A percentile compares a stretch with the other conserved stretches of the same genome.
These are phyloP conservation scores for Augochlorella aurata DNA, from an alignment of 2,888 invertebrate genomes.

Conservation along the genomic window DNA sequence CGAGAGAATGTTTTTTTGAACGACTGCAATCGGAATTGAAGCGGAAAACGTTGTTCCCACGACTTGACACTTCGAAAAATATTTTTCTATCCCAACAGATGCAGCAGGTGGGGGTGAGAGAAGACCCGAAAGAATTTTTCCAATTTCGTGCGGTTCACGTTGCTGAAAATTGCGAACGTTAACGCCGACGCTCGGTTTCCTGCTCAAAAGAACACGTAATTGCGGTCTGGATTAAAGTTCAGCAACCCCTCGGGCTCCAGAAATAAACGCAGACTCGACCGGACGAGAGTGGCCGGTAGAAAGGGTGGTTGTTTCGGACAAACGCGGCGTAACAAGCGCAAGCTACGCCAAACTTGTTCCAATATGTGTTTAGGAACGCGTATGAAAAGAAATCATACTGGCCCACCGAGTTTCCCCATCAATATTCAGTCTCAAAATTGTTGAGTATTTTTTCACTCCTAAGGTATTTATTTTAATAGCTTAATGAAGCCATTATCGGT, in stretches of 20 bases:
- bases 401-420: background rate
- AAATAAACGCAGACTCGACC: conserved; percentile 35
- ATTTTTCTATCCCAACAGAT: background rate
- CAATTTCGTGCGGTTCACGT: background rate
- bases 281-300: background rate
- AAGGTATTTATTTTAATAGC: too few species aligned
- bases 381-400: background rate
- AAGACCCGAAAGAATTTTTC: background rate
- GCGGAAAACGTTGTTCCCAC: background rate
- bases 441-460: background rate
- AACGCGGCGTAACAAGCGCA: conserved; percentile 17
- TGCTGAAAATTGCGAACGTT: background rate
- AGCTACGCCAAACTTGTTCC: background rate
- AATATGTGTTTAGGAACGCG: background rate
- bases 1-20: background rate
- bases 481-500: too few species aligned
- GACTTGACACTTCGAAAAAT: background rate
- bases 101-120: background rate
- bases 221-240: conserved; percentile 30
- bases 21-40: background rate
- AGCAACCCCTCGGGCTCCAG: background rate
- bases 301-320: conserved; percentile 21
- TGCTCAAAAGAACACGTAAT: conserved; percentile 24
- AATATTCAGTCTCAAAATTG: background rate
- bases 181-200: background rate